Percentiles rank a stretch among this genome's conserved stretches.
Evolutionary conservation across 2,113 vertebrate genomes (phyloP).

Genomic region (Oxyura jamaicensis): DNA sequence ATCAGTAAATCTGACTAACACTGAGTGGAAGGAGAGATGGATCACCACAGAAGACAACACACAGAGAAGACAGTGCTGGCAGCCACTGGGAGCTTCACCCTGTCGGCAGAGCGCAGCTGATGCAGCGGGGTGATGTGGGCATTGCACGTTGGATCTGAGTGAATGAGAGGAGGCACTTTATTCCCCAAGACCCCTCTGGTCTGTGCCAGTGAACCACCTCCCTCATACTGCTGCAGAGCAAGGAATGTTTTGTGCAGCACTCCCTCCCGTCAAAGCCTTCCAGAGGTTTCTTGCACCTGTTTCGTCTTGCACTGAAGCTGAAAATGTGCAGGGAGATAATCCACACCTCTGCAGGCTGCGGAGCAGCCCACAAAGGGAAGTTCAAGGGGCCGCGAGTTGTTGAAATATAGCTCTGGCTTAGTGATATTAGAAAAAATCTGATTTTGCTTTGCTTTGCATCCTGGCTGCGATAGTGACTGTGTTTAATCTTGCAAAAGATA

Average conservation of each 20-base stretch:
- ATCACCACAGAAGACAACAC: not conserved
- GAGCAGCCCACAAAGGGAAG: not conserved
- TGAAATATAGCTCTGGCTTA: conserved; percentile 43
- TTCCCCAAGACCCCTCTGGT: not conserved
- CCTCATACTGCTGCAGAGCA: not conserved
- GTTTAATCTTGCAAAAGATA: conserved; percentile 59
- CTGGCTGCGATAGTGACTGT: not conserved
- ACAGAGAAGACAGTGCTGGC: rapidly evolving
- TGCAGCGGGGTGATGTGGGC: not conserved
- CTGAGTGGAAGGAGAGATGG: not conserved
- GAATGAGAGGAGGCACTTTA: not conserved
- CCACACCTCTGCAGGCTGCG: not conserved
- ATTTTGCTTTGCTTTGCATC: conserved; percentile 46
- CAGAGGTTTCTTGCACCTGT: conserved; percentile 26
- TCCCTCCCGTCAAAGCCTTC: not conserved
- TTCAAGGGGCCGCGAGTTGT: conserved; percentile 29
- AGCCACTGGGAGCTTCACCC: not conserved
- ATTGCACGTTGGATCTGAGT: not conserved
- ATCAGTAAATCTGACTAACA: not conserved
- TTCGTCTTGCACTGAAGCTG: not conserved
- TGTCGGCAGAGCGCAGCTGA: not conserved
- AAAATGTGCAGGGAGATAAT: conserved; percentile 35
- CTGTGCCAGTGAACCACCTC: not conserved
- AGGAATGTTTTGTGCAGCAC: not conserved
- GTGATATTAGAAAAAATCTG: not conserved